These are phyloP conservation scores for Astropecten irregularis DNA, from an alignment of 53 echinoderm and acorn worm genomes.

Conservation along the genomic window DNA sequence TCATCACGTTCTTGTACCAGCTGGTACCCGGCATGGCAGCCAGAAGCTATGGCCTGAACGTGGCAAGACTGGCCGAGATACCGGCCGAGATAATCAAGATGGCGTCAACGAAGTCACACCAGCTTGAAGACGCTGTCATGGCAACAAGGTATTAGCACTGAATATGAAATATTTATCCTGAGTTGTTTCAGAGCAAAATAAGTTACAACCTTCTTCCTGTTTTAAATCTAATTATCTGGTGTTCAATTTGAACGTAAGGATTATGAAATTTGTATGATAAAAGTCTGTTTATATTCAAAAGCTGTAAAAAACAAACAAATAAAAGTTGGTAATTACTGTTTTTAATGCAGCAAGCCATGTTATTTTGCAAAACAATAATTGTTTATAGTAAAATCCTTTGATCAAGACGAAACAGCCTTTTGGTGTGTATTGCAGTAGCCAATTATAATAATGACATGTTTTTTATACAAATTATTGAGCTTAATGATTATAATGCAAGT, in stretches of 20 bases:
- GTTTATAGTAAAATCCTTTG: too few relatives aligned
- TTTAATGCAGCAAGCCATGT: too few relatives aligned
- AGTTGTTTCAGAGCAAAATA: not conserved
- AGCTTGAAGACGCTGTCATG: conserved; percentile 72
- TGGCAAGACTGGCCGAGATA: conserved; percentile 87
- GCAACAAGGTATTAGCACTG: conserved; percentile 57
- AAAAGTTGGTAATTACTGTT: too few relatives aligned
- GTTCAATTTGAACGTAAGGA: not conserved
- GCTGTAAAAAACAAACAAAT: too few relatives aligned
- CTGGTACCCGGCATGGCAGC: conserved; percentile 84
- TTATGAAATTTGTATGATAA: not conserved
- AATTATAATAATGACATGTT: too few relatives aligned
- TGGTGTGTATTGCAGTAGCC: too few relatives aligned
- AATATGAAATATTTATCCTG: not conserved
- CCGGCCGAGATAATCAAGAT: conserved; percentile 65
- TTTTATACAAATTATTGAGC: too few relatives aligned
- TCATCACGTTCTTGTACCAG: conserved; percentile 91
- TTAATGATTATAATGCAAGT: too few relatives aligned
- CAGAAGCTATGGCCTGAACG: conserved; percentile 92
- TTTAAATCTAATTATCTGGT: not conserved
- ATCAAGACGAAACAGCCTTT: too few relatives aligned
- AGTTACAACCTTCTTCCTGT: not conserved
- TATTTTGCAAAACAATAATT: too few relatives aligned
- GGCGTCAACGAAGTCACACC: conserved; percentile 77
- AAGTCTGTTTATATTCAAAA: too few relatives aligned